A percentile compares a stretch with the other conserved stretches of the same genome.
Evolutionary conservation across 2,113 vertebrate genomes (phyloP).

Genomic region (Psittacus erithacus): DNA sequence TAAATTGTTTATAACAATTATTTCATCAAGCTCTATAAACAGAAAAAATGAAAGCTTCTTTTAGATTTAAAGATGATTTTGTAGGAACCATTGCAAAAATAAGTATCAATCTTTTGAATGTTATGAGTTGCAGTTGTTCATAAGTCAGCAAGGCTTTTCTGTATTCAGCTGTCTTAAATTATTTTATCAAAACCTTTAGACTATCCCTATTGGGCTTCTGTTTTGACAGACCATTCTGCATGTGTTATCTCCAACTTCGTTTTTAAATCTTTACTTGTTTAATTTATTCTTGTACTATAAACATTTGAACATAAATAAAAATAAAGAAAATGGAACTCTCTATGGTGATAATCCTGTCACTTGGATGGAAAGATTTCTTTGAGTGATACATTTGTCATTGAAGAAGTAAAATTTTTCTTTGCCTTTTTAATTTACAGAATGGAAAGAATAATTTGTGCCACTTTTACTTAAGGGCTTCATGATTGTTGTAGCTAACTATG

Average conservation of each 20-base stretch:
- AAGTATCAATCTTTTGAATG: not conserved
- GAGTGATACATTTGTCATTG: not conserved
- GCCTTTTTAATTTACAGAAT: not conserved
- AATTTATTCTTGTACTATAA: not conserved
- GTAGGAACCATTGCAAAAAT: not conserved
- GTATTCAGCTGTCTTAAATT: not conserved
- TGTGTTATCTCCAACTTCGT: not conserved
- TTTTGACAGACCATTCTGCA: not conserved
- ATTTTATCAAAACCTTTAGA: not conserved
- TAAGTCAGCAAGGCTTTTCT: not conserved
- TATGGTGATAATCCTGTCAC: not conserved
- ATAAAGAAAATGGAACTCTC: not conserved
- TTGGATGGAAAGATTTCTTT: not conserved
- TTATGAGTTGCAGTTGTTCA: not conserved
- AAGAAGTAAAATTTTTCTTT: not conserved
- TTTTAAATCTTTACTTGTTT: not conserved
- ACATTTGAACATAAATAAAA: not conserved
- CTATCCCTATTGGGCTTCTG: accelerated
- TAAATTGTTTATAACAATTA: not conserved
- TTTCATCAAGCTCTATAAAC: not conserved
- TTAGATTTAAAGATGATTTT: not conserved
- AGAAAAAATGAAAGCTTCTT: not conserved
- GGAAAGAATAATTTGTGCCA: not conserved
- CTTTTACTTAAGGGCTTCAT: not conserved
- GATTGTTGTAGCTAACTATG: not conserved